Evolutionary conservation across 2,888 invertebrate species (phyloP).

Genomic region (Dryococelus australis): DNA sequence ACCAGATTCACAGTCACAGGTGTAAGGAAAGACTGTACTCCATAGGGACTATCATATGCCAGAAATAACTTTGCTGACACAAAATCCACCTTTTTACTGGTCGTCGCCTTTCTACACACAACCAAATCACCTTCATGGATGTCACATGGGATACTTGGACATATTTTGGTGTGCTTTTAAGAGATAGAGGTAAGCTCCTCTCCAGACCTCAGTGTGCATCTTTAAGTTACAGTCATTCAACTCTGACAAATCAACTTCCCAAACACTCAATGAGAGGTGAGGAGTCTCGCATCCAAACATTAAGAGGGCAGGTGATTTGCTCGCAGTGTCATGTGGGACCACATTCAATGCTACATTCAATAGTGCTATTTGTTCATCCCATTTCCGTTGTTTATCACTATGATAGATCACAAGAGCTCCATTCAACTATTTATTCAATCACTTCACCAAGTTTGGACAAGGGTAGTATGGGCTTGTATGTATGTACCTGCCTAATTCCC

Average conservation of each 20-base stretch:
- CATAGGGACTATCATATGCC: neutral
- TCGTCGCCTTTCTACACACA: neutral
- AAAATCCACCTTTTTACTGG: neutral
- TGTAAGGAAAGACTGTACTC: neutral
- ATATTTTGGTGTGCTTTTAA: neutral
- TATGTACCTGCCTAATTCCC: neutral
- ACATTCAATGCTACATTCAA: neutral
- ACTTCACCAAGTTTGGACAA: neutral
- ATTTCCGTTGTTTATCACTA: neutral
- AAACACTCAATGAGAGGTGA: neutral
- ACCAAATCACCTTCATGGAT: neutral
- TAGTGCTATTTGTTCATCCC: neutral
- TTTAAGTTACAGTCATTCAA: neutral
- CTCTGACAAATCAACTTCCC: neutral
- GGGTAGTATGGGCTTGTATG: neutral
- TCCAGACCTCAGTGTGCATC: neutral
- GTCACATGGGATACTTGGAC: neutral
- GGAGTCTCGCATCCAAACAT: neutral
- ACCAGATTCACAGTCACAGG: no score
- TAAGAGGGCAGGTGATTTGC: neutral
- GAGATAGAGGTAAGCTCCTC: neutral
- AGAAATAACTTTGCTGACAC: neutral
- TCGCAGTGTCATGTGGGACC: neutral
- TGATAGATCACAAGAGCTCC: neutral
- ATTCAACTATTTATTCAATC: neutral